A percentile compares a stretch with the other conserved stretches of the same genome.
Evolutionary conservation across 2,797 vertebrate genomes (phyloP).

Genomic region (Masticophis lateralis): DNA sequence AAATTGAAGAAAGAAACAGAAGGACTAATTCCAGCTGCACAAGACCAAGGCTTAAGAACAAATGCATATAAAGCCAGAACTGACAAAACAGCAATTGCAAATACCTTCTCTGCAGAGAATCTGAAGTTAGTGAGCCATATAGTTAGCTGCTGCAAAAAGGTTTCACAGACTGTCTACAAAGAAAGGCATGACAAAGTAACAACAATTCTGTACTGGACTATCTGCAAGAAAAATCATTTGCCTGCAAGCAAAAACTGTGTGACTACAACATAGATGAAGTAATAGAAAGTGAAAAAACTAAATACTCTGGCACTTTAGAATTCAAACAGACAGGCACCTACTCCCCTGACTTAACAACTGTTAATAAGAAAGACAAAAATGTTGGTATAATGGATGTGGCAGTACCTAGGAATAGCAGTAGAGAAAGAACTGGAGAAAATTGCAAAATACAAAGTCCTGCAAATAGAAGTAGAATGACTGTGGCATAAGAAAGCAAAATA

Average conservation of each 20-base stretch:
- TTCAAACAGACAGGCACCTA: background rate
- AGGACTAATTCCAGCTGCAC: background rate
- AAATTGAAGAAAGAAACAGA: background rate
- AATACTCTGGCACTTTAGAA: background rate
- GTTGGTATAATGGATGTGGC: background rate
- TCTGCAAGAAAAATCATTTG: background rate
- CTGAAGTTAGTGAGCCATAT: background rate
- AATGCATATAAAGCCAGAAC: background rate
- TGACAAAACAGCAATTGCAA: background rate
- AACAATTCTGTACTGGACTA: background rate
- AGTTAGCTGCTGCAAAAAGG: background rate
- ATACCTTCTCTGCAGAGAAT: background rate
- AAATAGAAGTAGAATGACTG: background rate
- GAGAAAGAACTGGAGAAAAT: background rate
- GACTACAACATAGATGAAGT: background rate
- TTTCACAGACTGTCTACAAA: background rate
- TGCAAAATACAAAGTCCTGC: background rate
- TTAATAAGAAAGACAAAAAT: background rate
- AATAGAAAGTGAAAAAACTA: background rate
- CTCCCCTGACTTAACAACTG: background rate
- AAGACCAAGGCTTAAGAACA: background rate
- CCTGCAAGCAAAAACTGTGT: background rate
- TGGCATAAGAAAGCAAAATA: background rate
- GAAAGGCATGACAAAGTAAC: background rate
- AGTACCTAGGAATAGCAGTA: background rate